Base-by-base conservation (phyloP, 2,888 invertebrate genomes). In the Merodon equestris region DNA sequence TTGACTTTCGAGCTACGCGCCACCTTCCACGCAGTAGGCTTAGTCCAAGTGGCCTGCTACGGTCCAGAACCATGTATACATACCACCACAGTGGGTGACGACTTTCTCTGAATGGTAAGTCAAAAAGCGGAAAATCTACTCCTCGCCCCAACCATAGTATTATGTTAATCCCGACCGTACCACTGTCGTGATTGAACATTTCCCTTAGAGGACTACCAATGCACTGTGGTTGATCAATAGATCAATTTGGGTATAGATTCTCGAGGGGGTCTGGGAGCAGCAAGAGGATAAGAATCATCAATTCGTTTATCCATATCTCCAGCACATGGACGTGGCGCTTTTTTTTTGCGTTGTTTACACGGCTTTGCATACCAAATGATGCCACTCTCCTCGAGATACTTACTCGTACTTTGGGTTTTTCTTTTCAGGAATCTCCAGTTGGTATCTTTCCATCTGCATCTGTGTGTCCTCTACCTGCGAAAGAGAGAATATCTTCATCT, bases 121-220 rank as follows among this genome's bases (percentile, higher is more conserved):
- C 76, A 54, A 70, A 60, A 66, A 66, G 66, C 60, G 70, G 75
- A 76, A 71, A 71, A 71, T 76, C 76, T 66, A 48, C 76, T 38
- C 64, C 60, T 34, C 73, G 34, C 61, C 40, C 57, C 27, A 48
- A 70, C 63, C 72, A 72, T 72, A 63, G 67, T 56, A 67, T 72
- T 77, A 77, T 77, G 77, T 34, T 72, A 77, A 77, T 77, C 12
- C 42, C 56, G n/a, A 57, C 50, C 76, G 76, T 72, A 77, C 82
- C 73, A 81, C 76, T 82, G 82, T 82, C 82, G 82, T 82, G 82
- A 82, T 82, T 81, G 73, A 77, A 57, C 73, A 81, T 82, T 81
- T 76, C 57, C 73, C 67, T 48, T 14, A 58, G 68, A 63, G 57
- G 57, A 48, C 48, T 57, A 5, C 14, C 19, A 44, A 1, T 63